phyloP scores from a whole-genome alignment of 2,113 vertebrate genomes.

The Spilogale gracilis region DNA sequence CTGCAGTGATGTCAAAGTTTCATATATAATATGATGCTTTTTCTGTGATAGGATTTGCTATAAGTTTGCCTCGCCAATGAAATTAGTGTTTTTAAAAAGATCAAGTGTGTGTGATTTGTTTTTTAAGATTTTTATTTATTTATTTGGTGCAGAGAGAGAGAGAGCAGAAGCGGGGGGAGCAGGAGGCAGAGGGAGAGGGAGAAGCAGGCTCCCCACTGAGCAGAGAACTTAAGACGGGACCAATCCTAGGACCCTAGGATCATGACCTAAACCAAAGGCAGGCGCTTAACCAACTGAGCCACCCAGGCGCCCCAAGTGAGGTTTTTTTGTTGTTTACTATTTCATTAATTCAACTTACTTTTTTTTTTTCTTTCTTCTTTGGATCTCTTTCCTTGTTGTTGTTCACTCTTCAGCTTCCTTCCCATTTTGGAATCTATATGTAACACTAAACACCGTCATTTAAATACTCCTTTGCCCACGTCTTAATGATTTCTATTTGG shows the following conservation, averaged over 20 bases:
- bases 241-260: too few species aligned
- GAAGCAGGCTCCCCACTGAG: too few species aligned
- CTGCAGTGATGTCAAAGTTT: not conserved
- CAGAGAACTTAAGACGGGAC: too few species aligned
- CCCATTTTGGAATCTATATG: not conserved
- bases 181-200: too few species aligned
- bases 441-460: not conserved
- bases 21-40: not conserved
- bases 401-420: not conserved
- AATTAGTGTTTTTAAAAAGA: not conserved
- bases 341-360: not conserved
- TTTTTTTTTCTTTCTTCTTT: not conserved
- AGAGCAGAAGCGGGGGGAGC: too few species aligned
- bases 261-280: too few species aligned
- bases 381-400: not conserved
- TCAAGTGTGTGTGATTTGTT: not conserved
- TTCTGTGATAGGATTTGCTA: not conserved
- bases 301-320: too few species aligned
- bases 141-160: too few species aligned
- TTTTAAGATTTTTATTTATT: not conserved
- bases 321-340: not conserved
- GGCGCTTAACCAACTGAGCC: too few species aligned
- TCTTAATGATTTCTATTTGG: not conserved
- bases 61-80: not conserved
- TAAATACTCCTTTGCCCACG: not conserved